Percentiles rank a stretch among this genome's conserved stretches.
These are phyloP conservation scores for Caenorhabditis drosophilae DNA, from an alignment of 2,888 invertebrate genomes.

Conservation along the genomic window DNA sequence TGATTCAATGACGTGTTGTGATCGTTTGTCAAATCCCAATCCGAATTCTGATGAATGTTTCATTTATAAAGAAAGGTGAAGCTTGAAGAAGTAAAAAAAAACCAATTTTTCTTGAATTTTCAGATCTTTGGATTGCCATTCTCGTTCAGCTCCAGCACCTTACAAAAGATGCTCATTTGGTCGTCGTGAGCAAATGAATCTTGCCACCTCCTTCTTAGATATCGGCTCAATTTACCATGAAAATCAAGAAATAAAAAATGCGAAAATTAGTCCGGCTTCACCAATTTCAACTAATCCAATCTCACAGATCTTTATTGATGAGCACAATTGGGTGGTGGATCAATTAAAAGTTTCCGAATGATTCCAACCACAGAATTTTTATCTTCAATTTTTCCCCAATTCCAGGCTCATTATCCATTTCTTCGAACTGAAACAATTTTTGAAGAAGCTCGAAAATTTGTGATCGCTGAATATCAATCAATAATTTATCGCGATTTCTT, in stretches of 20 bases:
- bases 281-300: background rate
- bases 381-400: background rate
- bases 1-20: conserved; percentile 17
- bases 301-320: conserved; percentile 10
- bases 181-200: conserved; percentile 33
- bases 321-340: conserved; percentile 25
- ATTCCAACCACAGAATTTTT: no score
- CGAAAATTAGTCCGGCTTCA: background rate
- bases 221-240: conserved; percentile 35
- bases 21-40: no score
- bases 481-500: conserved; percentile 69
- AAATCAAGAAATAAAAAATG: conserved; percentile 2
- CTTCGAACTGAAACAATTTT: conserved; percentile 44
- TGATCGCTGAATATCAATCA: conserved; percentile 74
- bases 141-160: conserved; percentile 24
- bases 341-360: conserved; percentile 8
- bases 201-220: conserved; percentile 39
- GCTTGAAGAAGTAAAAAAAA: conserved; percentile 14
- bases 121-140: conserved; percentile 25
- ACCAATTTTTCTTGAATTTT: background rate
- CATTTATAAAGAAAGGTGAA: no score
- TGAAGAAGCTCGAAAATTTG: conserved; percentile 70
- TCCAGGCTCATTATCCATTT: background rate
- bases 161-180: conserved; percentile 17
- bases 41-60: no score